Base-by-base conservation (phyloP, 2,888 invertebrate species). In the Cremastobaeus sp. region DNA sequence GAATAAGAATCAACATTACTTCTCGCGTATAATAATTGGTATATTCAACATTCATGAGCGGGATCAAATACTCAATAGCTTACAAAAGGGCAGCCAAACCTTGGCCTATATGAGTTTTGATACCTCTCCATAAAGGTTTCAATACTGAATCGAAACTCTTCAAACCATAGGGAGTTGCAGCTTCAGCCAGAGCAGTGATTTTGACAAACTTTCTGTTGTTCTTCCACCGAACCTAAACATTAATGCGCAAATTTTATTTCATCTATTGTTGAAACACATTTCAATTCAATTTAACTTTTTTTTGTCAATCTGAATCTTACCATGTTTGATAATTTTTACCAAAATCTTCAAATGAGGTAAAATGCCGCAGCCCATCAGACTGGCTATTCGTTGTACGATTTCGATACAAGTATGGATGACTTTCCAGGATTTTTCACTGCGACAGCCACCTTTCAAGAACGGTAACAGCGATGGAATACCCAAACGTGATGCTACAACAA, bases 361-460 rank as follows among this genome's bases (percentile, higher is more conserved):
- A 81, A 99, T 99, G 20, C 99, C 99, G 86, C 99, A 99, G 3
- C 99, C 99, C 98, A 99, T 99, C 20, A 99, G 90, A 85, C 99
- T 99, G 41, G 99, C 98, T 79, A 99, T 99, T 90, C 99, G 99
- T 87, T 99, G 99, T 0, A 99, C 99, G 85, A 99, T 99, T 90
- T 99, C 99, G 74, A 99, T 99, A 85, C 99, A 99, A 2, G 98
- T 99, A 88, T 99, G 99, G 11, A 94, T 90, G 1, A 94, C 99
- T 89, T 99, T 99, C 99, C 99, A 99, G 0, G 98, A 98, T 88
- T 99, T 99, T 89, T 99, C 99, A 78, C 98, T 98, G 81, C 97
- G 93, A 87, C 99, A 99, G 1, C 99, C 99, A 54, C 99, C 99
- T 89, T 99, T 99, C 80, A 99, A 91, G 89, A 99, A 99, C 0